A percentile compares a stretch with the other conserved stretches of the same genome.
phyloP scores from a whole-genome alignment of 2,888 invertebrate genomes.

The Plebejus melissa region DNA sequence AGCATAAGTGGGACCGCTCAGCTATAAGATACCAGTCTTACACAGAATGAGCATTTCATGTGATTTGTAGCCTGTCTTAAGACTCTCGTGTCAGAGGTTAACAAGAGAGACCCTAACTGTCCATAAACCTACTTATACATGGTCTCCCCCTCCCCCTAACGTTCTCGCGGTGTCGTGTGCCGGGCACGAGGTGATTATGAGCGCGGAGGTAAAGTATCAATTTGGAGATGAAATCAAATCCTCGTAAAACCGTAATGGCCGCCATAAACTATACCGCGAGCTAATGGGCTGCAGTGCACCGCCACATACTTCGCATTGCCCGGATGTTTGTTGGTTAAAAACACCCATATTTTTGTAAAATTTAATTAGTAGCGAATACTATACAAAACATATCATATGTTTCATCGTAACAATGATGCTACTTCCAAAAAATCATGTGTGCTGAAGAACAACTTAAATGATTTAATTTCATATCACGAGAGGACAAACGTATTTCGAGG shows the following conservation, averaged over 20 bases:
- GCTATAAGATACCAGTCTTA: too few species aligned
- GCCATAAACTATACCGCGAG: conserved; percentile 3
- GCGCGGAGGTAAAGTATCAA: conserved; percentile 15
- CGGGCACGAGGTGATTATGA: background rate
- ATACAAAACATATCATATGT: too few species aligned
- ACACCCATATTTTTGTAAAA: background rate
- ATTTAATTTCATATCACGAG: too few species aligned
- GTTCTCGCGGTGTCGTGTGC: background rate
- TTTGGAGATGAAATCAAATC: conserved; percentile 4
- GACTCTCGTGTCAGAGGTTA: too few species aligned
- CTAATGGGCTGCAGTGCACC: background rate
- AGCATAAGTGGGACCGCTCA: too few species aligned
- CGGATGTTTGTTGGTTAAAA: background rate
- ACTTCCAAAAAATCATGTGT: background rate
- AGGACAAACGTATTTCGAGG: too few species aligned
- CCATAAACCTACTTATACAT: background rate
- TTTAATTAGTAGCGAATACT: background rate
- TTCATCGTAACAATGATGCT: too few species aligned
- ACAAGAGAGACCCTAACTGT: too few species aligned
- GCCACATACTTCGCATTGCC: background rate
- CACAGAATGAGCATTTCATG: too few species aligned
- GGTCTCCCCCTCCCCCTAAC: background rate
- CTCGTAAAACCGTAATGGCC: conserved; percentile 14
- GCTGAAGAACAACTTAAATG: background rate
- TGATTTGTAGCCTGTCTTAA: too few species aligned